A percentile compares a stretch with the other conserved stretches of the same genome.
These are phyloP conservation scores for Rhinichthys klamathensis DNA, from an alignment of 2,113 vertebrate species.

Conservation along the genomic window DNA sequence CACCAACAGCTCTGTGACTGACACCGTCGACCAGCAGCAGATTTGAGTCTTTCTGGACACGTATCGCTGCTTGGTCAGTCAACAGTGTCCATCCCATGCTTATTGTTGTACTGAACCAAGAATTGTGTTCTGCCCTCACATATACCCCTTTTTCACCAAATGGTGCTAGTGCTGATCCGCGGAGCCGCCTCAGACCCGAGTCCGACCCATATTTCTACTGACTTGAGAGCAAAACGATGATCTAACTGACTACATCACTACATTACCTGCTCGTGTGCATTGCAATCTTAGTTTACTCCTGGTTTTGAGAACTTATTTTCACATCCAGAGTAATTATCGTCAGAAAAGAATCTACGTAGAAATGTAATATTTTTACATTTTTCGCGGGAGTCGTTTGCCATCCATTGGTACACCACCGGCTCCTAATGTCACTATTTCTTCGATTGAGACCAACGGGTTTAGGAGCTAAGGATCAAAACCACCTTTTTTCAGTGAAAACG, in stretches of 20 bases:
- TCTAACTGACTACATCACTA: neutral
- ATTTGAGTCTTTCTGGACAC: neutral
- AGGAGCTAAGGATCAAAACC: neutral
- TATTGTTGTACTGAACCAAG: neutral
- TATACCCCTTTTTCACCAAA: slow-evolving; percentile 8
- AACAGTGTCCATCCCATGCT: neutral
- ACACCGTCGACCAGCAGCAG: neutral
- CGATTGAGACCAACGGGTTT: neutral
- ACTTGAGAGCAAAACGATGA: neutral
- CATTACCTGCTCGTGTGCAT: neutral
- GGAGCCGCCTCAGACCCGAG: neutral
- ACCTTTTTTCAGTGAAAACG: neutral
- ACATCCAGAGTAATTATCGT: neutral
- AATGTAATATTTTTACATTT: neutral
- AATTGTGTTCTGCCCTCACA: neutral
- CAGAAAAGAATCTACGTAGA: neutral
- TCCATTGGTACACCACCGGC: neutral
- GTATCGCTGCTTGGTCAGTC: neutral
- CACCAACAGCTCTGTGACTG: too few relatives aligned
- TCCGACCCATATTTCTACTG: neutral
- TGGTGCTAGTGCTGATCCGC: slow-evolving; percentile 22
- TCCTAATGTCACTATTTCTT: neutral
- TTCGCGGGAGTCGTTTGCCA: neutral
- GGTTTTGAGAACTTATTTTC: neutral
- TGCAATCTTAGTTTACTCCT: neutral